Evolutionary conservation across 2,113 vertebrate species (phyloP).

Genomic region (Cricetomys ansorgei): DNA sequence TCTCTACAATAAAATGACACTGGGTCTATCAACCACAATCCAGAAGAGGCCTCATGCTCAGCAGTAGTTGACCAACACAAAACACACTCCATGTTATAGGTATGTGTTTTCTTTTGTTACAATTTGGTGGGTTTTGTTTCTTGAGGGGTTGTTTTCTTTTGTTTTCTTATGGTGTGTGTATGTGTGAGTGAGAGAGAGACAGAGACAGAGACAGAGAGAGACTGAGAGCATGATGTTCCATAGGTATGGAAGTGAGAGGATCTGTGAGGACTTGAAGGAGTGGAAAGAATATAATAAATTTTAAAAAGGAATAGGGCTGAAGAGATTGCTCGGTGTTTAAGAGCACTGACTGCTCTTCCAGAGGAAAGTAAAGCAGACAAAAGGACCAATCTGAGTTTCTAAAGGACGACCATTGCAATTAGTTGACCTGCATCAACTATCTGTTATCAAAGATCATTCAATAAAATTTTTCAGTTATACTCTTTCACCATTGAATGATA

Average conservation of each 20-base stretch:
- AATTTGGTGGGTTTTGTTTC: background rate
- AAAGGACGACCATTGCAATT: background rate
- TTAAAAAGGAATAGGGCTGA: background rate
- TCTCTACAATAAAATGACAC: background rate
- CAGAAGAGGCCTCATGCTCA: background rate
- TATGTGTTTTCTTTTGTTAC: background rate
- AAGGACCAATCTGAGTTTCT: constrained; percentile 4
- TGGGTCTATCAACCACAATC: background rate
- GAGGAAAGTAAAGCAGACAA: background rate
- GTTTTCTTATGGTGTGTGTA: background rate
- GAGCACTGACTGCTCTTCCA: background rate
- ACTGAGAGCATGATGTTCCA: background rate
- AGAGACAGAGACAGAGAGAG: too few relatives aligned
- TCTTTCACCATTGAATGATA: background rate
- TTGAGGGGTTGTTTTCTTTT: background rate
- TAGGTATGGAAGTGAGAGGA: background rate
- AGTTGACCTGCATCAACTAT: constrained; percentile 31
- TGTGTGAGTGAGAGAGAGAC: background rate
- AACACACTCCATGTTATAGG: background rate
- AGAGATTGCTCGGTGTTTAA: background rate
- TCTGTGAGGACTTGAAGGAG: background rate
- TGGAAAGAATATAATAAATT: background rate
- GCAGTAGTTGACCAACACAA: background rate
- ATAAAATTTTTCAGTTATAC: background rate
- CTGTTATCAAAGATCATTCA: constrained; percentile 5